A percentile compares a stretch with the other conserved stretches of the same genome.
Evolutionary conservation across 2,797 vertebrate genomes (phyloP).

Genomic region (Xenopus petersii): DNA sequence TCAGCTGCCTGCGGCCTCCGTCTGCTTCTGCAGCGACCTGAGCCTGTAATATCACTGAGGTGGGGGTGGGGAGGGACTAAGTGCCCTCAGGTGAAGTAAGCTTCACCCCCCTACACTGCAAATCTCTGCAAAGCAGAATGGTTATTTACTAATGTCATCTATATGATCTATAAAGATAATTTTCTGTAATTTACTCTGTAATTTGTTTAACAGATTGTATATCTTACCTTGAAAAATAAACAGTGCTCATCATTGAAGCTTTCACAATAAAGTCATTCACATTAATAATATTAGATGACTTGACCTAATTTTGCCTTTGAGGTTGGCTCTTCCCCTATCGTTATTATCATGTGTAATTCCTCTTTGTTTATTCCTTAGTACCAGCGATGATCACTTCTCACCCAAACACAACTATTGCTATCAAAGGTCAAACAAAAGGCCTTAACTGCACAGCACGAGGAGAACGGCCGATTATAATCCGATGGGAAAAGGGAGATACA

Average conservation of each 20-base stretch:
- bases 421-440: constrained; percentile 94
- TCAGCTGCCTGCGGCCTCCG: constrained; percentile 45
- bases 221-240: no score
- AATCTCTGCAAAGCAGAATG: neutral
- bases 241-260: neutral
- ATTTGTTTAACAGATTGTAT: neutral
- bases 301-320: neutral
- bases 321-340: neutral
- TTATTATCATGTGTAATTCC: neutral
- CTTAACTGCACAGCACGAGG: constrained; percentile 94
- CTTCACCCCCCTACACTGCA: neutral
- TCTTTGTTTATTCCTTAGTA: constrained; percentile 61
- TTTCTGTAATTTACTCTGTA: neutral
- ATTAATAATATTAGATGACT: neutral
- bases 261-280: neutral
- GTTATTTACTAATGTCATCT: no score
- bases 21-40: constrained; percentile 41
- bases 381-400: constrained; percentile 98
- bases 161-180: no score
- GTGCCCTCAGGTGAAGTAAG: constrained; percentile 12
- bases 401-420: constrained; percentile 96
- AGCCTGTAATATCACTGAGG: constrained; percentile 20
- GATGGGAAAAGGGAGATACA: constrained; percentile 96
- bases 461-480: constrained; percentile 96
- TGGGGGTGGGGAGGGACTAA: neutral